Evolutionary conservation across 2,888 invertebrate genomes (phyloP), one percentile per base, ranked within the genome.

Genomic region (Sphaerophoria rueppellii): DNA sequence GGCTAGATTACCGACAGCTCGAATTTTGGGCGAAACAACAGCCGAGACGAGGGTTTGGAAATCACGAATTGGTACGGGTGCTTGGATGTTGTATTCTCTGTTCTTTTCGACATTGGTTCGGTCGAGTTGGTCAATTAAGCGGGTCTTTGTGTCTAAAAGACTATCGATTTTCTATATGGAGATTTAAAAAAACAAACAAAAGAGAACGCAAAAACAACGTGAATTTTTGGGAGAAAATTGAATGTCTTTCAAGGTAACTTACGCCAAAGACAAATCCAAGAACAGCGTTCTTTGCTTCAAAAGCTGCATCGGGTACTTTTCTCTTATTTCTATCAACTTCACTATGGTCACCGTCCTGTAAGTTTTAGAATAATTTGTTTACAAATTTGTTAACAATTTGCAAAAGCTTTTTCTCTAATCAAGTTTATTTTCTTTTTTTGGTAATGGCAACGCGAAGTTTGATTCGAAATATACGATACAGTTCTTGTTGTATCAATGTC

Each of bases 221-320:
- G 46, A 40, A 52, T 24, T 24, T 24, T 1, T 24, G 24, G 24
- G n/a, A 43, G 12, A 24, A 40, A 54, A 35, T 35, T 24, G 12
- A 34, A 4, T 2, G 24, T 24, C 24, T 24, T 7, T 54, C 9
- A 43, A 52, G n/a, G 4, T 12, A 52, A 93, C 93, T 96, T 94
- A 96, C 96, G 92, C 96, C 95, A 91, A 96, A 96, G 48, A 96
- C 95, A 91, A 96, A 95, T 91, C 96, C 96, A 89, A 96, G 93
- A 87, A 96, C 93, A 67, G 96, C 96, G 91, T 96, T 96, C 91
- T 96, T 95, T 89, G 95, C 94, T 89, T 95, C 96, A 89, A 95
- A 95, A 86, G 93, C 93, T 87, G 93, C 92, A 70, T 94, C 93
- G 89, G 95, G 95, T 88, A 96, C 93, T 92, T 95, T 95, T 92